Evolutionary conservation across 1,140 invertebrate genomes (phyloP).

Genomic region (Euschistus heros): DNA sequence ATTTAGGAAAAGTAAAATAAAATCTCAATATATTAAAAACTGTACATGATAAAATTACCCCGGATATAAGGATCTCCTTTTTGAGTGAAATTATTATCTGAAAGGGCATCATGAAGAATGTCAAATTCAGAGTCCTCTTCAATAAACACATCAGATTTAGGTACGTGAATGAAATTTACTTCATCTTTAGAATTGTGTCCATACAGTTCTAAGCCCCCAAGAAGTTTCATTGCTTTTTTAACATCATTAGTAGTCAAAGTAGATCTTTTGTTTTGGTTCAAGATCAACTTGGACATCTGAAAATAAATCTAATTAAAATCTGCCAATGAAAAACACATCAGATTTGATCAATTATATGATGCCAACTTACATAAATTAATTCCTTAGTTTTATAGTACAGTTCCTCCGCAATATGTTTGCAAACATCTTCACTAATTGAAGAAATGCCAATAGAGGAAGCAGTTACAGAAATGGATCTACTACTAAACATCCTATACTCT

Average conservation of each 20-base stretch:
- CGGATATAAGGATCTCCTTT: conserved; percentile 23
- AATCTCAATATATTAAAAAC: not conserved
- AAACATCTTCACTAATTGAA: conserved; percentile 21
- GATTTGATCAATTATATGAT: not conserved
- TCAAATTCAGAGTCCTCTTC: conserved; percentile 25
- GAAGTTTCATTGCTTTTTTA: conserved; percentile 23
- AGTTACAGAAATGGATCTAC: conserved; percentile 15
- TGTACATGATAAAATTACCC: conserved; percentile 18
- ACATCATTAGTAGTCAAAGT: conserved; percentile 26
- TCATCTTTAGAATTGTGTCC: conserved; percentile 22
- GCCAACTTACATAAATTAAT: conserved; percentile 23
- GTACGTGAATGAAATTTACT: conserved; percentile 21
- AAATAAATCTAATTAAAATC: conserved; percentile 9
- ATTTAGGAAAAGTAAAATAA: too few relatives aligned
- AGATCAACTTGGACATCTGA: conserved; percentile 21
- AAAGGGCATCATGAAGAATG: conserved; percentile 14
- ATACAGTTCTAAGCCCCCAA: conserved; percentile 19
- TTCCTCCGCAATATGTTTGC: conserved; percentile 20
- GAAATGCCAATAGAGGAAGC: conserved; percentile 23
- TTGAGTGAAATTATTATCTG: conserved; percentile 17
- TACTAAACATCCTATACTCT: conserved; percentile 13
- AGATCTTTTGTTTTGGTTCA: conserved; percentile 25
- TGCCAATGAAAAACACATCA: not conserved
- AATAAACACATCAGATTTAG: conserved; percentile 24
- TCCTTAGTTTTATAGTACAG: conserved; percentile 24